Base-by-base conservation (phyloP, 2,888 invertebrate species). In the Chalcis sispes region DNA sequence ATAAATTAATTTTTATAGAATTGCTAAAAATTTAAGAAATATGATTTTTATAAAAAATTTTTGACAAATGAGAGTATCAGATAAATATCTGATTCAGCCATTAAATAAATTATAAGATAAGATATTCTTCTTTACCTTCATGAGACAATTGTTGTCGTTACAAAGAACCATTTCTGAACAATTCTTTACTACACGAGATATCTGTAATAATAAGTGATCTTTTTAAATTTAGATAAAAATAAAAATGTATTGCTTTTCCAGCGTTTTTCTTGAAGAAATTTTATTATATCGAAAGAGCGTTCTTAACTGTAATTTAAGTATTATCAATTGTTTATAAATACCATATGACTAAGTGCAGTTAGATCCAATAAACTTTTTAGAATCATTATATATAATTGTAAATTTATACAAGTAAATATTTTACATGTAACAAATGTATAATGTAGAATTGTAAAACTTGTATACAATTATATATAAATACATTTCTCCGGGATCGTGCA, bases 401-500 rank as follows among this genome's bases (percentile, higher is more conserved):
- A 10, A 27, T 58, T 18, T 18, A 25, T 58, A 58, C 10, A 23
- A 15, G 48, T 46, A 59, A 27, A 2, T 46, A 20, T 20, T 50
- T 32, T 50, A 32, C 32, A 50, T 23, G 32, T 4, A 42, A 8
- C 7, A 42, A 23, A 13, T 25, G n/a, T 52, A 50, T 1, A 4
- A 50, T 3, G 18, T 18, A 32, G 1, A 40, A 46, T 59, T 27
- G n/a, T 54, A 18, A 20, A 40, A 50, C 52, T 42, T 32, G 23
- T 46, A 15, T 59, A 15, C 20, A 42, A 20, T 29, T 54, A 40
- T 59, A 42, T 50, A 40, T 59, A 54, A n/a, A 64, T n/a, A 72
- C 7, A 52, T 18, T 23, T 70, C 52, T 36, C 36, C 66, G 50
- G 56, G 64, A 64, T 58, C 23, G 58, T 65, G 64, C 25, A 64